phyloP scores from a whole-genome alignment of 2,797 vertebrate species.

The Psittacula echo region DNA sequence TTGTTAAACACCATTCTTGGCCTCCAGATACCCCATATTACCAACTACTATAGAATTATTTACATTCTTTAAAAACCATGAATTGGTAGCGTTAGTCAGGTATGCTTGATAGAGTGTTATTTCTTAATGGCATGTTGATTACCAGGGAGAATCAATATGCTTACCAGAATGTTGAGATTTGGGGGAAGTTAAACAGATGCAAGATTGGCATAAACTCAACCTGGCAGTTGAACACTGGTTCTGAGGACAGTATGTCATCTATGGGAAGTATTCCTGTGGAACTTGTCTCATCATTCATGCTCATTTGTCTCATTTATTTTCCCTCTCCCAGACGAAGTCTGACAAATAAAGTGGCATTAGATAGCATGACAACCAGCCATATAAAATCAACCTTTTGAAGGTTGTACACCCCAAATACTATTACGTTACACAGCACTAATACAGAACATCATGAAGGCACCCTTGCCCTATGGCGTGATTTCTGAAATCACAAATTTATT shows the following conservation, averaged over 20 bases:
- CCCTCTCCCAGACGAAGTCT: neutral
- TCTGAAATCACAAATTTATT: neutral
- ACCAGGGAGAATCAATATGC: neutral
- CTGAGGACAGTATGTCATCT: neutral
- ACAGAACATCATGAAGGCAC: neutral
- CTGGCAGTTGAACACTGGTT: neutral
- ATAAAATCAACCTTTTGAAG: neutral
- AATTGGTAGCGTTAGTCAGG: neutral
- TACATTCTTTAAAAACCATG: neutral
- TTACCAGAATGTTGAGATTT: neutral
- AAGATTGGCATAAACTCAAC: neutral
- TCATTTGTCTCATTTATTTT: slow-evolving; percentile 1
- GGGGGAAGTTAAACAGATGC: neutral
- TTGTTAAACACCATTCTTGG: slow-evolving; percentile 30
- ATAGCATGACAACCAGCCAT: neutral
- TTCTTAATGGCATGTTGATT: neutral
- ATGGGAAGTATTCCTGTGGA: neutral
- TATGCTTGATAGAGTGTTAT: neutral
- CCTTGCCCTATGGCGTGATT: neutral
- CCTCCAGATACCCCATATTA: slow-evolving; percentile 12
- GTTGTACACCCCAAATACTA: neutral
- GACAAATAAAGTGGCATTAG: neutral
- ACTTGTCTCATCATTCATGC: neutral
- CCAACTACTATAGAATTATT: neutral
- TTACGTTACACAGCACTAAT: neutral